These are phyloP conservation scores for Troilus luridus DNA, from an alignment of 2,888 invertebrate genomes.

Conservation along the genomic window DNA sequence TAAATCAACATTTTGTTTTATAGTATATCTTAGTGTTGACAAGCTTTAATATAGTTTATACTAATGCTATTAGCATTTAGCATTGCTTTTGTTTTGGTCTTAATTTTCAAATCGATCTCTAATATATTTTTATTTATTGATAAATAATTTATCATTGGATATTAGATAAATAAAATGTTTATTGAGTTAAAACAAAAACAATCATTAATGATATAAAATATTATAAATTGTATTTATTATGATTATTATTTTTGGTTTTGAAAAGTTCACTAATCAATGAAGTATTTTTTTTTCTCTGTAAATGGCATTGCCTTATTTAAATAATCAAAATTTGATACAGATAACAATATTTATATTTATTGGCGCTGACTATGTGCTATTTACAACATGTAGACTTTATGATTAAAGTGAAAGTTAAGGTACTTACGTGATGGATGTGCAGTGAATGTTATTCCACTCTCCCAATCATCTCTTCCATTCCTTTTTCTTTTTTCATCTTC, in stretches of 20 bases:
- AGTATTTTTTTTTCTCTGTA: neutral
- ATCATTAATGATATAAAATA: neutral
- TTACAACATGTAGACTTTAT: neutral
- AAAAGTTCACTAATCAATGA: neutral
- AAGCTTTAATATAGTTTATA: neutral
- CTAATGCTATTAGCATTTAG: neutral
- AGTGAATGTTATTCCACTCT: conserved; percentile 91
- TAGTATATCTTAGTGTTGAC: neutral
- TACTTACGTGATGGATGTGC: conserved; percentile 83
- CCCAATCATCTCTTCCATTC: conserved; percentile 78
- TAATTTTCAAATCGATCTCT: no score
- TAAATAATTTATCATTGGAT: neutral
- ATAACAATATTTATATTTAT: neutral
- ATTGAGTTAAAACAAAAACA: neutral
- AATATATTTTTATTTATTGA: neutral
- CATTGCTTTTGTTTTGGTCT: neutral
- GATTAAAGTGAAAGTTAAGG: neutral
- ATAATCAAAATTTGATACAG: neutral
- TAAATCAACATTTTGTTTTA: neutral
- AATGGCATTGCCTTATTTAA: conserved; percentile 15
- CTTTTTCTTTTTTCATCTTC: conserved; percentile 69
- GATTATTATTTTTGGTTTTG: neutral
- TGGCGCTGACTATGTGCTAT: conserved; percentile 36
- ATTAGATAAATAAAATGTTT: neutral
- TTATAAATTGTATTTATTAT: neutral